These are phyloP conservation scores for Pogonocichla stellata DNA, from an alignment of 2,113 vertebrate genomes.

Conservation along the genomic window DNA sequence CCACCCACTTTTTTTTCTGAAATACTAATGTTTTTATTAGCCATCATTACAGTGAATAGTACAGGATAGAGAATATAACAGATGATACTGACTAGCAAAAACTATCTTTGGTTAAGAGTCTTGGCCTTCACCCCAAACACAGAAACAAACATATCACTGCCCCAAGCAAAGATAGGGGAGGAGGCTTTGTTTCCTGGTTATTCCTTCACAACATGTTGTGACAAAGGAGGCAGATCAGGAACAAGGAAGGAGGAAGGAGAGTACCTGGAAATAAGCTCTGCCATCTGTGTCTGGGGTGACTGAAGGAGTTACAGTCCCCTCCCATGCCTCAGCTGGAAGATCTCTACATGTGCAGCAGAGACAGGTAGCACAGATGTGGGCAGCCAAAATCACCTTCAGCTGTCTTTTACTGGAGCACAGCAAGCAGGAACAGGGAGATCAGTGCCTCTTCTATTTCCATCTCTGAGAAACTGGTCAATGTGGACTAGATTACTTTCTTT, in stretches of 20 bases:
- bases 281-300: neutral
- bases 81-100: neutral
- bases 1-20: neutral
- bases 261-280: neutral
- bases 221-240: neutral
- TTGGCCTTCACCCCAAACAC: neutral
- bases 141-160: neutral
- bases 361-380: neutral
- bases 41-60: neutral
- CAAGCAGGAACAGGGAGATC: neutral
- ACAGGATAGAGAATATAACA: neutral
- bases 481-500: neutral
- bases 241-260: neutral
- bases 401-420: neutral
- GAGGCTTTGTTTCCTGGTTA: neutral
- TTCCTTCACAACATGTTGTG: neutral
- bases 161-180: neutral
- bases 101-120: neutral
- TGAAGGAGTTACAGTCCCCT: neutral
- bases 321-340: neutral
- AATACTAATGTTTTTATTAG: neutral
- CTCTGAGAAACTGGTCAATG: neutral
- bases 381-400: neutral
- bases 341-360: neutral
- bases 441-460: neutral